Evolutionary conservation across 2,113 vertebrate genomes (phyloP).

Genomic region (Podilymbus podiceps): DNA sequence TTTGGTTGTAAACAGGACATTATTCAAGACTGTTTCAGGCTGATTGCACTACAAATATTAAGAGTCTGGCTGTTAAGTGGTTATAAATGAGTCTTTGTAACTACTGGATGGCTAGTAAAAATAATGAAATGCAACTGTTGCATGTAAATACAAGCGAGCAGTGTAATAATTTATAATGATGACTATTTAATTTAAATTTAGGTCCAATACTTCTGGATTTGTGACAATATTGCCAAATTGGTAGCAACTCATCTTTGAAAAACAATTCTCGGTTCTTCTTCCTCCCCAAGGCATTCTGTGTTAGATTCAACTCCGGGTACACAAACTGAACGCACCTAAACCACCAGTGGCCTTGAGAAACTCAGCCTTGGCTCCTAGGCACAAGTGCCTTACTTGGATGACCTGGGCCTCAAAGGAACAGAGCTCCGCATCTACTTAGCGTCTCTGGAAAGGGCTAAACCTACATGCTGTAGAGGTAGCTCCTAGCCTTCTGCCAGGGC

Average conservation of each 20-base stretch:
- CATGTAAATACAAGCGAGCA: not conserved
- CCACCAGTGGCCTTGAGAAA: not conserved
- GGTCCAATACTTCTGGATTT: not conserved
- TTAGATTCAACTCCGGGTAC: not conserved
- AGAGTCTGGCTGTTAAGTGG: conserved; percentile 27
- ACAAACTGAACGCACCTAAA: not conserved
- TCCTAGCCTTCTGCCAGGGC: not conserved
- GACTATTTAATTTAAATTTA: conserved; percentile 29
- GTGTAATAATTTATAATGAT: conserved; percentile 34
- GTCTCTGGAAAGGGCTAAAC: not conserved
- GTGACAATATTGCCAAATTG: not conserved
- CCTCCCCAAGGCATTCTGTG: not conserved
- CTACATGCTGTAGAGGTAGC: not conserved
- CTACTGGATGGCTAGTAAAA: conserved; percentile 33
- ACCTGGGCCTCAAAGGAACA: not conserved
- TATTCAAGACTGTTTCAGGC: conserved; percentile 37
- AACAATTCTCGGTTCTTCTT: not conserved
- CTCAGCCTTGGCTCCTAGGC: not conserved
- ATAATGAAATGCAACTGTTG: conserved; percentile 22
- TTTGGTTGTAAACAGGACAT: conserved; percentile 54
- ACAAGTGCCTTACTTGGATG: not conserved
- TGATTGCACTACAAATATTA: conserved; percentile 61
- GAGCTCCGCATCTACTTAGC: not conserved
- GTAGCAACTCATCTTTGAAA: not conserved
- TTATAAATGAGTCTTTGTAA: conserved; percentile 53